Base-by-base conservation (phyloP, 2,797 vertebrate species). In the Anguilla anguilla region DNA sequence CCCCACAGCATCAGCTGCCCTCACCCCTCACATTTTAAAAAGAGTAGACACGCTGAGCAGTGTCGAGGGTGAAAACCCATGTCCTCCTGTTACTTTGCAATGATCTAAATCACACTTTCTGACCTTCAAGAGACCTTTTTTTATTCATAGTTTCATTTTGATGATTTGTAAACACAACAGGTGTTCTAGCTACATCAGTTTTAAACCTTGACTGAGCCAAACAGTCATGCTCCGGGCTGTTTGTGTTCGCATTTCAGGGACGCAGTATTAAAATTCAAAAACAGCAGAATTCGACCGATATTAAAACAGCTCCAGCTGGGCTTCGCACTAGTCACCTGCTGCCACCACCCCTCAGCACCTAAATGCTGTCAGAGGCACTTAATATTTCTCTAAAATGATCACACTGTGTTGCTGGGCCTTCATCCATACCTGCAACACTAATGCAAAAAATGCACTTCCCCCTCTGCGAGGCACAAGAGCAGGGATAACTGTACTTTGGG, bases 401-500 rank as follows among this genome's bases (percentile, higher is more conserved):
- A 46, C 39, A 51, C 46, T 51, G n/a, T 49, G 79, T 4, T 46
- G 51, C 79, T 51, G 46, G 46, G 79, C 43, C 46, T 82, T 51
- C 35, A 49, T n/a, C 79, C 46, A 82, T 49, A 6, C 22, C 46
- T 51, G 51, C 79, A n/a, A 46, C 43, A 82, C 46, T 10, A 35
- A 7, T 46, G 46, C 7, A 49, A 51, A 46, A 82, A 82, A 49
- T n/a, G 51, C 43, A 82, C 79, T 51, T 25, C 74, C n/a, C 25
- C 31, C 57, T 64, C 57, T 82, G 79, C 31, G 77, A 43, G 77
- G 57, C 57, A 43, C n/a, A 57, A 22, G 28, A 59, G 81, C 79
- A 25, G 6, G 86, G 59, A 72, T 55, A 72, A 22, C 87, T 53
- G 46, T 79, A 79, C 35, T 72, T 69, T 55, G 57, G 61, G 19